Conservation (phyloP, 2,113 vertebrate genomes). For the Anoura caudifer region DNA sequence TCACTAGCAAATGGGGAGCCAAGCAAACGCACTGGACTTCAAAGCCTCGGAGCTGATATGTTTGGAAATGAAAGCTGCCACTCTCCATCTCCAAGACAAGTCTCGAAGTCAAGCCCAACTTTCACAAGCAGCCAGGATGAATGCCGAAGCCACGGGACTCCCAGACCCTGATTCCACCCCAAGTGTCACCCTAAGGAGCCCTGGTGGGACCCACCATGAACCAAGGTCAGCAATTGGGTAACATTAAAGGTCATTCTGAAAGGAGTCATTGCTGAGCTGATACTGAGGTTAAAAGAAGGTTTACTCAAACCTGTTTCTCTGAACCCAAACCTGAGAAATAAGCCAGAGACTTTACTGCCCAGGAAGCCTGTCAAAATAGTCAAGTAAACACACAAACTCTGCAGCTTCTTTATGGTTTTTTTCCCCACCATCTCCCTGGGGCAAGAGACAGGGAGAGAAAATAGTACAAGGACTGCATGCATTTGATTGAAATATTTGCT, state of each 20-base stretch:
- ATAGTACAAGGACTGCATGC: neutral
- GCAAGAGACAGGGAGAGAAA: neutral
- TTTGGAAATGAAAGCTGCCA: neutral
- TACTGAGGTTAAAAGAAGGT: neutral
- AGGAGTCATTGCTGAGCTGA: neutral
- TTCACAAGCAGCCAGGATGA: neutral
- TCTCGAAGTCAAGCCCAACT: neutral
- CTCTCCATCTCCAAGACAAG: neutral
- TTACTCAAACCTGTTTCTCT: slow-evolving; percentile 38
- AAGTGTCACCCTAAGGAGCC: neutral
- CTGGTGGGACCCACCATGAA: neutral
- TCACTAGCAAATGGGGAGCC: neutral
- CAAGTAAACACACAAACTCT: neutral
- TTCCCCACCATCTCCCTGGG: neutral
- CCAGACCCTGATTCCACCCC: neutral
- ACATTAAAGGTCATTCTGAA: neutral
- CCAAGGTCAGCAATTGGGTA: neutral
- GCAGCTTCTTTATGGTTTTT: neutral
- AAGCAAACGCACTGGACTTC: neutral
- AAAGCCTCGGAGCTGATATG: neutral
- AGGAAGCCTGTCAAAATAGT: slow-evolving; percentile 15
- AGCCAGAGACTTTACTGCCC: neutral
- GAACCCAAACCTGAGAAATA: neutral
- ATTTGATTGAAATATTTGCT: slow-evolving; percentile 48
- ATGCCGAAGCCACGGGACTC: fast-evolving